These are phyloP conservation scores for Indicator maculatus DNA, from an alignment of 2,113 vertebrate species.

Conservation along the genomic window DNA sequence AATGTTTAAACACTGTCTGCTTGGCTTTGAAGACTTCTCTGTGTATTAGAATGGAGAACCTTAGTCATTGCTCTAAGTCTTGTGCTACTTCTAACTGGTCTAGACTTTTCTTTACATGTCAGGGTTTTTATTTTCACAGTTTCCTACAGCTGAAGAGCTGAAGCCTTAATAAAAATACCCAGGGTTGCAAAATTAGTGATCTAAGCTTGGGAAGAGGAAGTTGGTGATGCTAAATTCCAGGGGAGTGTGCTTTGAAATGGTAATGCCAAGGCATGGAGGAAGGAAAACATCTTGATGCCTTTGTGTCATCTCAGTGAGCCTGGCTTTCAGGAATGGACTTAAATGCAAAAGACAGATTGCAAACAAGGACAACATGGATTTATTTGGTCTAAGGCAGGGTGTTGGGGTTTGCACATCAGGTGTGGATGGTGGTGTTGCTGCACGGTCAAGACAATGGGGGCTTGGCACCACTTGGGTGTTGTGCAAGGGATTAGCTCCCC, in stretches of 20 bases:
- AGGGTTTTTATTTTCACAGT: neutral
- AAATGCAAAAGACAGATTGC: neutral
- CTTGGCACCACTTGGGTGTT: neutral
- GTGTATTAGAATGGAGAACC: neutral
- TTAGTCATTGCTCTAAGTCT: accelerated
- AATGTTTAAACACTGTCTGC: neutral
- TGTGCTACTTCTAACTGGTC: neutral
- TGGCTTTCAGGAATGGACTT: neutral
- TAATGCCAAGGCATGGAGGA: neutral
- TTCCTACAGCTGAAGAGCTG: neutral
- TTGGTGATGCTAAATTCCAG: neutral
- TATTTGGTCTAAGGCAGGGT: neutral
- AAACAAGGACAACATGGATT: neutral
- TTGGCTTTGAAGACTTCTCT: neutral
- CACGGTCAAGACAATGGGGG: accelerated
- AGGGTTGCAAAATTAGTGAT: neutral
- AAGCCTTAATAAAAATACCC: neutral
- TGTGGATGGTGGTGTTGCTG: neutral
- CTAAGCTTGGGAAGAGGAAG: neutral
- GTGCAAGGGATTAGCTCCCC: neutral
- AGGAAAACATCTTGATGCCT: neutral
- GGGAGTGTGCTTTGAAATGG: neutral
- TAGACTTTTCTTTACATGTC: neutral
- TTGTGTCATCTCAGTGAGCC: neutral
- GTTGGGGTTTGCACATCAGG: accelerated